Base-by-base conservation (phyloP, 1,140 invertebrate genomes). In the Aphelinus certus region DNA sequence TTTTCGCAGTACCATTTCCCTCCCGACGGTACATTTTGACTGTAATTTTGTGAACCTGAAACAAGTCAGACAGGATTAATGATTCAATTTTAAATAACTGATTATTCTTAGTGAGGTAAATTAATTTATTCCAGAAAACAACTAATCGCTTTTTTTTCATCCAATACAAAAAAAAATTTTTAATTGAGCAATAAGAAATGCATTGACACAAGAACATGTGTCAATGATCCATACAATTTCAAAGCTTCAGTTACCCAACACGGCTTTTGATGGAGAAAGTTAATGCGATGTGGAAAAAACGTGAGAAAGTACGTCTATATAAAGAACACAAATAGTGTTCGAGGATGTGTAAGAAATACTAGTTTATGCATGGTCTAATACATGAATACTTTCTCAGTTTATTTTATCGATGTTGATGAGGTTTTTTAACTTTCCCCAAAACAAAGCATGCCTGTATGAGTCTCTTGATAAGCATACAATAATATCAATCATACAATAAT, bases 1-100 rank as follows among this genome's bases (percentile, higher is more conserved):
- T 89, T 87, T 77, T 90, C 89, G 85, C 95, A 96, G n/a, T 89
- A 87, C 95, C 95, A 96, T 86, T 95, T 95, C 53, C 89, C 89
- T 49, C 78, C 85, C 2, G 85, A 85, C 62, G 86, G 86, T 68
- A 87, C 80, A 78, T 88, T 88, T 77, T 88, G 85, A 79, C 83
- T 87, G 77, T 84, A 87, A 80, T 88, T 88, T 78, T 88, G 85
- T 42, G 83, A 82, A 62, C 83, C 74, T 74, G 63, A 1, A 48
- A 65, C 80, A 49, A n/a, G n/a, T 7, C 4, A 69, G 51, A 49
- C 43, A 68, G n/a, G 47, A 7, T 68, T 46, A 10, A 48, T 26
- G 26, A 26, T 26, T 26, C 26, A 26, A 26, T 26, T 26, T 26
- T 26, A 26, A 26, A 26, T 26, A 26, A 26, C 26, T 26, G 26